Evolutionary conservation across 2,888 invertebrate species (phyloP).

Genomic region (Anagyrus pseudococci): DNA sequence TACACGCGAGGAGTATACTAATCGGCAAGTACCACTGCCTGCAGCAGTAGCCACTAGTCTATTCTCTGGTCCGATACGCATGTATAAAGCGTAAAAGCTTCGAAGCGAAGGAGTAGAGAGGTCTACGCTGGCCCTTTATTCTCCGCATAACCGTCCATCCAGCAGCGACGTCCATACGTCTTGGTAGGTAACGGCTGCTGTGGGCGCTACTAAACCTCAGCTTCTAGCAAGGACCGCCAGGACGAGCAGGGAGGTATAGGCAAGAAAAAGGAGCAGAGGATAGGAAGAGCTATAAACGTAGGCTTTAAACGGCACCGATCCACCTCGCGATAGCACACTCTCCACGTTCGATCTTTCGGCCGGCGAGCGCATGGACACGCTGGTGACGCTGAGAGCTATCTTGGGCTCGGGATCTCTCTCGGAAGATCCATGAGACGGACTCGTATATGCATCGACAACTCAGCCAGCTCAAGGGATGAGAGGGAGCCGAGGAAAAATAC

Average conservation of each 20-base stretch:
- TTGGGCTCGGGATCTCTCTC: not conserved
- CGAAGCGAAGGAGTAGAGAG: too few species aligned
- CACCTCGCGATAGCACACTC: constrained; percentile 17
- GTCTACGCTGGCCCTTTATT: not conserved
- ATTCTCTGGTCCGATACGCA: too few species aligned
- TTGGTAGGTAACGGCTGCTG: not conserved
- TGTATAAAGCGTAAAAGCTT: too few species aligned
- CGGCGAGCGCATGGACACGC: constrained; percentile 9
- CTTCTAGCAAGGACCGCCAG: not conserved
- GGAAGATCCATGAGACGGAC: constrained; percentile 7
- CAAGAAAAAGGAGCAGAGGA: not conserved
- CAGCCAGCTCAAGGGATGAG: not conserved
- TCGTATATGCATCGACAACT: constrained; percentile 2
- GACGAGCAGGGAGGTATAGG: not conserved
- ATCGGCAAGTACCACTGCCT: too few species aligned
- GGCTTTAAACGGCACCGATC: constrained; percentile 23
- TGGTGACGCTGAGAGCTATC: constrained; percentile 8
- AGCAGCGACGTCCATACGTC: constrained; percentile 22
- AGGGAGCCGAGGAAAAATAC: not conserved
- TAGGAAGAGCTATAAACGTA: constrained; percentile 14
- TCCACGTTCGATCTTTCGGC: not conserved
- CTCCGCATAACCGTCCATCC: constrained; percentile 13
- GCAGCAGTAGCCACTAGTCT: too few species aligned
- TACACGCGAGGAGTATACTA: too few species aligned
- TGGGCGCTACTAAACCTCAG: not conserved